A percentile compares a stretch with the other conserved stretches of the same genome.
These are phyloP conservation scores for Daubentonia madagascariensis DNA, from an alignment of 2,113 vertebrate genomes.

Conservation along the genomic window DNA sequence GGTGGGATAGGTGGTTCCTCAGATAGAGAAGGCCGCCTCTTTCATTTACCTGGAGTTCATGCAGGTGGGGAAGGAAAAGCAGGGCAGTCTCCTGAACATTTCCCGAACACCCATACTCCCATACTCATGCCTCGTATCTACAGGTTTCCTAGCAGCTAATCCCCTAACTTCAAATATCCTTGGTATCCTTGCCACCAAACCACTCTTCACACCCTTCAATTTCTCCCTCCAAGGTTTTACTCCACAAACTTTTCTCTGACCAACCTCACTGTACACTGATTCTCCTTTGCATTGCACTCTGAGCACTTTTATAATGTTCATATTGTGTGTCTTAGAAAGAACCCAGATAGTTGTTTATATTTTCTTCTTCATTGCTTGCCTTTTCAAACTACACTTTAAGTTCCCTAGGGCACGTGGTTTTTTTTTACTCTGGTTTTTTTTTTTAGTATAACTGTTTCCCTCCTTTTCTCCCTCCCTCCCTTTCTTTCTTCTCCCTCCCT, in stretches of 20 bases:
- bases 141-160: neutral
- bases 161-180: neutral
- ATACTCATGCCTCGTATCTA: neutral
- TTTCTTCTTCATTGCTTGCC: neutral
- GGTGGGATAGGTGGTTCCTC: neutral
- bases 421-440: neutral
- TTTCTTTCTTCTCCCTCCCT: neutral
- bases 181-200: neutral
- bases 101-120: neutral
- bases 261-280: neutral
- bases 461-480: neutral
- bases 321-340: neutral
- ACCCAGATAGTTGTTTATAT: neutral
- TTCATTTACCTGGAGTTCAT: neutral
- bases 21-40: neutral
- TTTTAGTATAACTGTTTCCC: neutral
- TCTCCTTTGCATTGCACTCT: neutral
- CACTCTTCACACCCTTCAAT: neutral
- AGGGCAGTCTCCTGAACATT: neutral
- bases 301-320: neutral
- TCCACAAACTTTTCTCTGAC: neutral
- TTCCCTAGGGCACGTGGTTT: neutral
- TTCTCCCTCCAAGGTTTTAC: neutral
- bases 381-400: neutral
- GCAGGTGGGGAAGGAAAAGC: neutral